Conservation (phyloP, 2,113 vertebrate genomes). For the Embiotoca jacksoni region DNA sequence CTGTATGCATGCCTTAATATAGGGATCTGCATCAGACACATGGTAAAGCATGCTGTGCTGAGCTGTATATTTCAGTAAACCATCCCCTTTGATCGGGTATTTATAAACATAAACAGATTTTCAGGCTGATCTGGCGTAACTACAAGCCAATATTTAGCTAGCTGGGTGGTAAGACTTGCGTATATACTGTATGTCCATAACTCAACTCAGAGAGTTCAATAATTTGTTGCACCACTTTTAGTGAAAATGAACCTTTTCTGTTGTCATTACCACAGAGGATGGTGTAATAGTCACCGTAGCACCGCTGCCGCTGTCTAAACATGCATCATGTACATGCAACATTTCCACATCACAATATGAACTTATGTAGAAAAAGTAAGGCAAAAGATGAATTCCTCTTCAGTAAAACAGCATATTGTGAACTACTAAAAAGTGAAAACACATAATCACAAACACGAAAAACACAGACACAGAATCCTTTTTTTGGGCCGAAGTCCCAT, state of each 20-base stretch:
- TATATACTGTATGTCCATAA: neutral
- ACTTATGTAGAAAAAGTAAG: no score
- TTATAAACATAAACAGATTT: conserved; percentile 74
- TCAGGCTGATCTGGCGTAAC: conserved; percentile 55
- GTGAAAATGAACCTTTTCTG: neutral
- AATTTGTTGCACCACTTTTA: neutral
- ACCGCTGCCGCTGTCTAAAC: no score
- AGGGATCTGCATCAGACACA: conserved; percentile 11
- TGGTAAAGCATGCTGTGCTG: conserved; percentile 9
- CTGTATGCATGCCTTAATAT: neutral
- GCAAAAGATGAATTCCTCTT: no score
- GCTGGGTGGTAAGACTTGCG: conserved; percentile 6
- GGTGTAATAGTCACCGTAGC: neutral
- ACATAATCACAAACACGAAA: no score
- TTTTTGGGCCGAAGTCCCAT: no score
- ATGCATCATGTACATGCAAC: no score
- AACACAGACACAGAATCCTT: no score
- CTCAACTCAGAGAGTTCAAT: neutral
- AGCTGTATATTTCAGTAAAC: conserved; percentile 49
- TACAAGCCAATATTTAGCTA: conserved; percentile 39
- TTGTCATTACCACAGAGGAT: neutral
- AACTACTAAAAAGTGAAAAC: no score
- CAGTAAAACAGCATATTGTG: no score
- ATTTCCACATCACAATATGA: no score
- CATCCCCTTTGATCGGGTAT: conserved; percentile 53